These are phyloP conservation scores for Xiphophorus hellerii DNA, from an alignment of 2,113 vertebrate species.

Conservation along the genomic window DNA sequence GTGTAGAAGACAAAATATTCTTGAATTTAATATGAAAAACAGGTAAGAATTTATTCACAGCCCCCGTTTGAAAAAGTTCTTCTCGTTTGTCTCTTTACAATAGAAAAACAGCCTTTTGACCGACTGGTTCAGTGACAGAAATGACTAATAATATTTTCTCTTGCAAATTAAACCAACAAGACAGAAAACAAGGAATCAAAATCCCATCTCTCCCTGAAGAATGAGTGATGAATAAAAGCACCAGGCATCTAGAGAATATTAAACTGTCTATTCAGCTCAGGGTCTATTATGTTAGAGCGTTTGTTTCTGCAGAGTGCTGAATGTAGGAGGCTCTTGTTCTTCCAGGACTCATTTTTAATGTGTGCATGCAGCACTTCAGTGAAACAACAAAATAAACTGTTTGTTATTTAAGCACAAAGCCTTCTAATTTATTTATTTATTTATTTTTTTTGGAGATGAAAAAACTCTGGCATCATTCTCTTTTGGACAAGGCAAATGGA, in stretches of 20 bases:
- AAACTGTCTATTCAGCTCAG: not conserved
- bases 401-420: constrained; percentile 1
- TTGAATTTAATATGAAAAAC: too few relatives aligned
- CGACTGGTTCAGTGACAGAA: not conserved
- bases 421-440: not conserved
- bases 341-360: not conserved
- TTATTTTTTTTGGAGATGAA: not conserved
- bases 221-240: not conserved
- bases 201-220: not conserved
- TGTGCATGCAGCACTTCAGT: not conserved
- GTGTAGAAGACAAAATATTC: too few relatives aligned
- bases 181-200: not conserved
- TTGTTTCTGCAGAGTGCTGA: not conserved
- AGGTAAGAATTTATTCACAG: not conserved
- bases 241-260: not conserved
- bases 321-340: constrained; percentile 11
- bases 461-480: not conserved
- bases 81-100: not conserved
- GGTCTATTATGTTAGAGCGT: too few relatives aligned
- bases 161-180: not conserved
- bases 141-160: not conserved
- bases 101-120: not conserved
- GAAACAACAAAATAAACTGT: constrained; percentile 13
- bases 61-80: not conserved
- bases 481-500: constrained; percentile 53